Evolutionary conservation across 2,113 vertebrate genomes (phyloP).

Genomic region (Arothron firmamentum): DNA sequence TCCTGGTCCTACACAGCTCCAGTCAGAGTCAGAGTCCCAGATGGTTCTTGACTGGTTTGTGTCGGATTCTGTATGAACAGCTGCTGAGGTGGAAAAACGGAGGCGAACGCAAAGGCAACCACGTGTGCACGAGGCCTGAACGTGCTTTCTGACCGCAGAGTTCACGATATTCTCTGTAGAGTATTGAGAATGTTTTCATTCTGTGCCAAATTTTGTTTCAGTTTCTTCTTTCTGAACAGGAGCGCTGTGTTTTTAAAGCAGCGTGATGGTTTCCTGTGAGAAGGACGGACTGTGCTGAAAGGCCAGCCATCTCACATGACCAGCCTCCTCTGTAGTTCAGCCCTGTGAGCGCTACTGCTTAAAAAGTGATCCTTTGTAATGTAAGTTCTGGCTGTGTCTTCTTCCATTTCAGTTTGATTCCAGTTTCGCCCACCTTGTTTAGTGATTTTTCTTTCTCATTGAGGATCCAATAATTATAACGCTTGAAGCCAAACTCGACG

Average conservation of each 20-base stretch:
- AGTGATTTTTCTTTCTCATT: constrained; percentile 27
- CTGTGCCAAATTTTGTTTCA: not conserved
- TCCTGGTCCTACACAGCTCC: constrained; percentile 34
- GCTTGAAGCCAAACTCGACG: too few species aligned
- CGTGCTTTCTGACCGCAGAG: not conserved
- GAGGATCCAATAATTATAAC: too few species aligned
- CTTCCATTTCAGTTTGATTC: constrained; percentile 25
- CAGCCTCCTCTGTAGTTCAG: not conserved
- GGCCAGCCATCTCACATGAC: constrained; percentile 1
- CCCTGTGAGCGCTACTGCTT: not conserved
- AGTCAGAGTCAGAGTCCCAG: constrained; percentile 27
- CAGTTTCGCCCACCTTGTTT: constrained; percentile 32
- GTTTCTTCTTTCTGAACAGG: not conserved
- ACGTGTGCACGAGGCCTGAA: constrained; percentile 1
- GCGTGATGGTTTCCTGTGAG: not conserved
- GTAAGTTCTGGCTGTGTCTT: constrained; percentile 29
- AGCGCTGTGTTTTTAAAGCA: not conserved
- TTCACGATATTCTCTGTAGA: too few species aligned
- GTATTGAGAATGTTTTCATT: not conserved
- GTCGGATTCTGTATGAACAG: constrained; percentile 19
- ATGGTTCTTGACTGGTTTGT: constrained; percentile 17
- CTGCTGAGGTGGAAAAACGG: constrained; percentile 16
- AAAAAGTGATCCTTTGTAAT: constrained; percentile 23
- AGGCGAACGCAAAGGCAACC: constrained; percentile 8
- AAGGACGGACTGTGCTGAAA: not conserved